These are phyloP conservation scores for Trachythela sp. DNA, from an alignment of 64 coral and sea anemone species.

Conservation along the genomic window DNA sequence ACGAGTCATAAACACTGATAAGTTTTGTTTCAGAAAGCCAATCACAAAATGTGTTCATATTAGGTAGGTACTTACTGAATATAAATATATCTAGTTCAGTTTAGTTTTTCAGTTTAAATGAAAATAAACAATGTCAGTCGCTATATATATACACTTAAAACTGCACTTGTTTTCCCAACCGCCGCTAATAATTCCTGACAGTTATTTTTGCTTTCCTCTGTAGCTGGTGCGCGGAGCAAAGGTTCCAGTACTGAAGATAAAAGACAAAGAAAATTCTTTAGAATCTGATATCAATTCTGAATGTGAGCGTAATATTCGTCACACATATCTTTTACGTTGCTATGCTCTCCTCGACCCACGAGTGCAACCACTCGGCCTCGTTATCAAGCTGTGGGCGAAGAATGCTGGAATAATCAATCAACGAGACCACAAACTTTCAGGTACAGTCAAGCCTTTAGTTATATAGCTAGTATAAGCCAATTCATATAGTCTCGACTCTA, in stretches of 20 bases:
- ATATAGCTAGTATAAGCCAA: no score
- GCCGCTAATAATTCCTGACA: no score
- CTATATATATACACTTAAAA: no score
- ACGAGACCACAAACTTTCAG: constrained; percentile 51
- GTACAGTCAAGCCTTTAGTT: constrained; percentile 5
- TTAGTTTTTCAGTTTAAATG: no score
- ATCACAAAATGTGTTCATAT: no score
- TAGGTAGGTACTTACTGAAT: no score
- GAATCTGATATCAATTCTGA: constrained; percentile 56
- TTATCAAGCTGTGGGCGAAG: constrained; percentile 59
- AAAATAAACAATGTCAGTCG: no score
- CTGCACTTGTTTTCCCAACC: no score
- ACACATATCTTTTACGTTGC: constrained; percentile 54
- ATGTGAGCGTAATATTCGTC: constrained; percentile 33
- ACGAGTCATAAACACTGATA: no score
- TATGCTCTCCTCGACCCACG: constrained; percentile 53
- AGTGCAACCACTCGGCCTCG: constrained; percentile 33
- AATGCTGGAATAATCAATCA: constrained; percentile 41
- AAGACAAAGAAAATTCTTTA: constrained; percentile 2
- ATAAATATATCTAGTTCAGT: no score
- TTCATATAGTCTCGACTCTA: not conserved
- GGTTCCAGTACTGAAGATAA: constrained; percentile 55
- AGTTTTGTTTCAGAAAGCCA: no score
- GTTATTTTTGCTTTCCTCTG: not conserved
- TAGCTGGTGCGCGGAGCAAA: constrained; percentile 49